Evolutionary conservation across 2,888 invertebrate genomes (phyloP), one percentile per base, ranked within the genome.

Genomic region (Calameuta pallipes): DNA sequence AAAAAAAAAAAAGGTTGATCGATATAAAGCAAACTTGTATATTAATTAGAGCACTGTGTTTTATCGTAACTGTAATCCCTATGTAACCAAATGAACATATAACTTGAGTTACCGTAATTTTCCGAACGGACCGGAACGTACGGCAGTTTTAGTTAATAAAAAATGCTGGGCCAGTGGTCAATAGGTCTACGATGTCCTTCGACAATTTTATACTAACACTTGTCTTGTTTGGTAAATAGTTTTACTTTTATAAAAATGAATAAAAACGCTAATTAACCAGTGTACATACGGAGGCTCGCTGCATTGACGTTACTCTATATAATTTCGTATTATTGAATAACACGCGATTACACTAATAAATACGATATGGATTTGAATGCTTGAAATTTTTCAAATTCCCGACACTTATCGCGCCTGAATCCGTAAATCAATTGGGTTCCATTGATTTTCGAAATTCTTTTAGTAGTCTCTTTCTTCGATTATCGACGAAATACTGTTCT

Each of bases 251-350:
- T 79, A 76, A 86, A 87, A 82, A 83, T 81, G 77, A 83, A 81
- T 77, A 83, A 82, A 82, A 80, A 76, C 79, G 75, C 81, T 79
- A 81, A 83, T 82, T 56, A 82, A 86, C 80, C 81, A 85, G 81
- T 89, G 88, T 89, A 89, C 81, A 89, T 90, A 89, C 79, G 83
- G 84, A 87, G 80, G 86, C 86, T 88, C 87, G 84, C 85, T 56
- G 83, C 85, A 85, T 86, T 83, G 81, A 85, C 81, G 85, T 86
- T 84, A 85, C 83, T 86, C 82, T 83, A 79, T 84, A 84, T 82
- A 86, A 83, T 85, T 86, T 87, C 81, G 84, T 85, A 87, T 85
- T 81, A 86, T 85, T 80, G 85, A 88, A 88, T 88, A 23, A 86
- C 83, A 87, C 84, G 83, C 84, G 82, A 86, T 83, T 82, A 83